Evolutionary conservation across 2,797 vertebrate species (phyloP), one percentile per base, ranked within the genome.

Genomic region (Petrocephalus sullivani): DNA sequence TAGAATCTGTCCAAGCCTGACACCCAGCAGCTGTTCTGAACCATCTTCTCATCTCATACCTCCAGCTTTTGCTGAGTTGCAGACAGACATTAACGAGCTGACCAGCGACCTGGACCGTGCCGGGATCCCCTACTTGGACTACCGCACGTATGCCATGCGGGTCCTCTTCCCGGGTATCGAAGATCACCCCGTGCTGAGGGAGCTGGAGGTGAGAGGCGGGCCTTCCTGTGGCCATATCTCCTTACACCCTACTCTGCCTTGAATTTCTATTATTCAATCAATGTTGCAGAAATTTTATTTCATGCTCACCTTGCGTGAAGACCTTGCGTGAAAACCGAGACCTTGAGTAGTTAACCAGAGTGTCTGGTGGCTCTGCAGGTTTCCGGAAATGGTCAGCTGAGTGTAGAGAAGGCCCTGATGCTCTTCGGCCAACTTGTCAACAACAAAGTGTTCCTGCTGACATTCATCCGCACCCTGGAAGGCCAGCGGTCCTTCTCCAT

Each of bases 91-190:
- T 94, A 99, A 98, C 0, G 98, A 99, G 93, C 90, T 99, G 90
- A 99, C 98, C 89, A 99, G 98, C 0, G 98, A 99, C 91, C 95
- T 99, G 93, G 98, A 99, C 93, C 95, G 98, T 89, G 96, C 97
- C 0, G 98, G 98, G 37, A 99, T 99, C 91, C 98, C 98, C 0
- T 97, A 97, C 94, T 95, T 99, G 60, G 97, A 99, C 92, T 99
- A 99, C 16, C 96, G 97, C 19, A 98, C 97, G 0, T 99, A 98
- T 0, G 95, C 97, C 90, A 99, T 99, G 97, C 92, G 98, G 64
- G 98, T 99, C n/a, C 96, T 99, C 0, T 99, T 99, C 92, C 98
- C 98, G 0, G 98, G 98, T 91, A 99, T 99, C 0, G 98, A 99
- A 82, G 98, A 99, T 91, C 98, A 99, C 89, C 98, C 98, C 0